phyloP scores from a whole-genome alignment of 2,113 vertebrate genomes.

The Menidia beryllina region DNA sequence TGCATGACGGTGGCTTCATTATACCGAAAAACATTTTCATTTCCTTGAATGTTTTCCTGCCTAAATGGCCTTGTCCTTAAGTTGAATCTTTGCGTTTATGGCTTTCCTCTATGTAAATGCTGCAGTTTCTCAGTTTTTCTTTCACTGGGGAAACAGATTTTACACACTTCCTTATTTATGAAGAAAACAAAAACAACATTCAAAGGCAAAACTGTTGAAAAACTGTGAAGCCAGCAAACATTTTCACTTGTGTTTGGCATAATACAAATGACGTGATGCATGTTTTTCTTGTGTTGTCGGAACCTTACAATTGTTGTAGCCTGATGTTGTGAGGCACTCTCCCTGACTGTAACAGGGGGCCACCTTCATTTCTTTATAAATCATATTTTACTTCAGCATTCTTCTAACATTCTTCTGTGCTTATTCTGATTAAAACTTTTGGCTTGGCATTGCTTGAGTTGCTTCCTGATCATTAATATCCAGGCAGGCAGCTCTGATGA shows the following conservation, averaged over 20 bases:
- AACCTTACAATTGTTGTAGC: constrained; percentile 2
- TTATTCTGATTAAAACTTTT: not conserved
- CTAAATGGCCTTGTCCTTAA: not conserved
- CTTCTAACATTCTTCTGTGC: too few relatives aligned
- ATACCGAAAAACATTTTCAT: not conserved
- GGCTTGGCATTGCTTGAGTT: not conserved
- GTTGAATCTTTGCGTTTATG: not conserved
- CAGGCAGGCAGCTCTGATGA: not conserved
- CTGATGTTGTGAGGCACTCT: not conserved
- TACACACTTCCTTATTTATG: not conserved
- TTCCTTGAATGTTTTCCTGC: constrained; percentile 1
- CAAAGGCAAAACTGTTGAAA: not conserved
- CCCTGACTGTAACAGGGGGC: not conserved
- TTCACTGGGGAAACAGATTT: constrained; percentile 4
- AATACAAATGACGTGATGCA: not conserved
- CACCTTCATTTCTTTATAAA: not conserved
- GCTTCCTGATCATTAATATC: not conserved
- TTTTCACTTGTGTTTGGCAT: not conserved
- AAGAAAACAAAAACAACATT: not conserved
- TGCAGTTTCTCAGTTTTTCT: not conserved
- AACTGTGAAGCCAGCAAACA: not conserved
- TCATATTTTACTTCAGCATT: not conserved
- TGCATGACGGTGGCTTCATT: constrained; percentile 9
- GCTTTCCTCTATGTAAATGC: not conserved
- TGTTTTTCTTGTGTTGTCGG: not conserved